Percentiles rank a stretch among this genome's conserved stretches.
phyloP scores from a whole-genome alignment of 2,888 invertebrate species.

The Spisula subtruncata region DNA sequence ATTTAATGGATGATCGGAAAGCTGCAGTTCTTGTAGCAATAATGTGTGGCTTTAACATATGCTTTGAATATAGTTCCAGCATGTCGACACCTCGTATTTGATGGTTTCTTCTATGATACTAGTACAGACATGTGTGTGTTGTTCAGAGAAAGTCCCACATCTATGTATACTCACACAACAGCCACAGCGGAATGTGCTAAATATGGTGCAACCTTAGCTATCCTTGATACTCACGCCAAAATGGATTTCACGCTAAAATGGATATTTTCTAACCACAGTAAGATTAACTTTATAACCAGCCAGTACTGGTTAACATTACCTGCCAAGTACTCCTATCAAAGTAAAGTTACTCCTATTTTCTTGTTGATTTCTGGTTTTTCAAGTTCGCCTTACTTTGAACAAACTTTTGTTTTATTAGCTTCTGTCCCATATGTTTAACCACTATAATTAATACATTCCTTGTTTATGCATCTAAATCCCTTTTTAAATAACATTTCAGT shows the following conservation, averaged over 20 bases:
- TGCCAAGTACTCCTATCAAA: too few relatives aligned
- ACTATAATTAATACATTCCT: too few relatives aligned
- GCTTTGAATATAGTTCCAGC: neutral
- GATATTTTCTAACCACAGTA: slow-evolving; percentile 26
- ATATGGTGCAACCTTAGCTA: neutral
- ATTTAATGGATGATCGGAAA: too few relatives aligned
- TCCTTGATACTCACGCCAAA: neutral
- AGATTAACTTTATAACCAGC: neutral
- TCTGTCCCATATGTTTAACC: too few relatives aligned
- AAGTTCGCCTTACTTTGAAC: too few relatives aligned
- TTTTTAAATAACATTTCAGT: too few relatives aligned
- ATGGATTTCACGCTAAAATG: slow-evolving; percentile 13
- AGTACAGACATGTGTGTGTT: slow-evolving; percentile 16
- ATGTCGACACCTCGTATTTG: neutral
- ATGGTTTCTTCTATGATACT: slow-evolving; percentile 17
- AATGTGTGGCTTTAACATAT: neutral
- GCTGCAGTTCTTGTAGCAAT: too few relatives aligned
- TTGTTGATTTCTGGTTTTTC: too few relatives aligned
- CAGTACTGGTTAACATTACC: too few relatives aligned
- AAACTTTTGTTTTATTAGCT: too few relatives aligned
- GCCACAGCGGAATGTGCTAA: neutral
- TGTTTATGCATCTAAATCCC: too few relatives aligned
- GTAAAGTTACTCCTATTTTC: too few relatives aligned
- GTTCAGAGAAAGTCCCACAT: neutral
- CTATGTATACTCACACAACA: neutral